Base-by-base conservation (phyloP, 1,140 invertebrate species). In the Cheumatopsyche charites region DNA sequence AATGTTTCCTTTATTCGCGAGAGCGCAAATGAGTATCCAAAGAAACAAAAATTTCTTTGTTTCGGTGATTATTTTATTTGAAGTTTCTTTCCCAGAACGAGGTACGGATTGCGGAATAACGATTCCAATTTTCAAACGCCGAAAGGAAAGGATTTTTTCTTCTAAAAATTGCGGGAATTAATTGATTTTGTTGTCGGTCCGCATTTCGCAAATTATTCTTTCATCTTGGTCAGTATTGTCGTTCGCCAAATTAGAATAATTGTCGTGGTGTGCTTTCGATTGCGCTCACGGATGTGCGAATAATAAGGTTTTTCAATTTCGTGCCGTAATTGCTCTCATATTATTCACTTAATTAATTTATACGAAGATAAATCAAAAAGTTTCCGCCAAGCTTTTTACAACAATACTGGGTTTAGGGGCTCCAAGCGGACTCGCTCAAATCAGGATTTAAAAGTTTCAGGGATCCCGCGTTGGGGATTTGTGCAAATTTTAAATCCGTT, bases 341-440 rank as follows among this genome's bases (percentile, higher is more conserved):
- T 68, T 52, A 68, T 49, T 36, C 67, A 71, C 69, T 71, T 71
- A 63, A 71, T 71, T 71, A 71, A 63, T 71, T 71, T 71, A 71
- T 52, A 63, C 29, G 69, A 52, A 71, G 69, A 71, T 62, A 71
- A 71, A 71, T 62, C 69, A 26, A 63, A 71, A 71, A 71, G 69
- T 71, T 71, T 62, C 36, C 63, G 61, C n/a, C 0, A 1, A 58
- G 49, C 49, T 68, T 61, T 68, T 49, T 58, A 68, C 47, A 68
- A 68, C 67, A 68, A 68, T 68, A 58, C 67, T 36, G 47, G 67
- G 9, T 61, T 68, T 43, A 36, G 62, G 36, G 43, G 7, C 47
- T 15, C 26, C 36, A 47, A n/a, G n/a, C 63, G 17, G 17, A 47
- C 41, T 47, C 43, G 19, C 47, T 66, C 63, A 25, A 47, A 29